Evolutionary conservation across 2,888 invertebrate species (phyloP).

Genomic region (Acrocera orbiculus): DNA sequence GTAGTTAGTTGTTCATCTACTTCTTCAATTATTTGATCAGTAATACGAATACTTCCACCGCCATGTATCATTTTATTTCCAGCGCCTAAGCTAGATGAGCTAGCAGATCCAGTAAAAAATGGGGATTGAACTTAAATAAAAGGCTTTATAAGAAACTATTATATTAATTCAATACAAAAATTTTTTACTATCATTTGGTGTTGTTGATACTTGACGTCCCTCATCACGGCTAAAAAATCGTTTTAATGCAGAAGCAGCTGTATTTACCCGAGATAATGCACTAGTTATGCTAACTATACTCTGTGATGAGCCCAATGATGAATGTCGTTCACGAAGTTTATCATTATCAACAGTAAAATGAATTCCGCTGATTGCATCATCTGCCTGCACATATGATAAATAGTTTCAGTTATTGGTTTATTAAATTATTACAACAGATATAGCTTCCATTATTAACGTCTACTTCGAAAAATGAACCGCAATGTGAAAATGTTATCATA

Average conservation of each 20-base stretch:
- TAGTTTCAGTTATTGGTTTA: too few relatives aligned
- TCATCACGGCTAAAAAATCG: slow-evolving; percentile 63
- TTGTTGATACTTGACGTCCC: slow-evolving; percentile 29
- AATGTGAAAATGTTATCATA: too few relatives aligned
- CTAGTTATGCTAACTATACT: slow-evolving; percentile 32
- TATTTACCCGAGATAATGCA: slow-evolving; percentile 51
- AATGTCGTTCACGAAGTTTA: slow-evolving; percentile 35
- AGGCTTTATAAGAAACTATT: too few relatives aligned
- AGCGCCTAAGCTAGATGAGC: slow-evolving; percentile 23
- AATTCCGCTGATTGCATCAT: slow-evolving; percentile 55
- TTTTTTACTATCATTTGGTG: slow-evolving; percentile 22
- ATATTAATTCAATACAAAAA: too few relatives aligned
- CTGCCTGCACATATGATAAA: too few relatives aligned
- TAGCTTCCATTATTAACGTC: too few relatives aligned
- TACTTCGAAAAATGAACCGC: too few relatives aligned
- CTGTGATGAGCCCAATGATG: slow-evolving; percentile 31
- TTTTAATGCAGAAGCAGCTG: slow-evolving; percentile 61
- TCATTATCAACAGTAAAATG: slow-evolving; percentile 47
- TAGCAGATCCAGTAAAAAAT: slow-evolving; percentile 29
- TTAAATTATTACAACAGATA: too few relatives aligned
- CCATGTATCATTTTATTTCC: slow-evolving; percentile 6
- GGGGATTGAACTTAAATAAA: too few relatives aligned
- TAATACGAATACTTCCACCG: slow-evolving; percentile 42
- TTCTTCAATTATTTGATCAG: slow-evolving; percentile 56
- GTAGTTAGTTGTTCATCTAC: slow-evolving; percentile 70